These are phyloP conservation scores for Sycophila texana DNA, from an alignment of 2,888 invertebrate species.

Conservation along the genomic window DNA sequence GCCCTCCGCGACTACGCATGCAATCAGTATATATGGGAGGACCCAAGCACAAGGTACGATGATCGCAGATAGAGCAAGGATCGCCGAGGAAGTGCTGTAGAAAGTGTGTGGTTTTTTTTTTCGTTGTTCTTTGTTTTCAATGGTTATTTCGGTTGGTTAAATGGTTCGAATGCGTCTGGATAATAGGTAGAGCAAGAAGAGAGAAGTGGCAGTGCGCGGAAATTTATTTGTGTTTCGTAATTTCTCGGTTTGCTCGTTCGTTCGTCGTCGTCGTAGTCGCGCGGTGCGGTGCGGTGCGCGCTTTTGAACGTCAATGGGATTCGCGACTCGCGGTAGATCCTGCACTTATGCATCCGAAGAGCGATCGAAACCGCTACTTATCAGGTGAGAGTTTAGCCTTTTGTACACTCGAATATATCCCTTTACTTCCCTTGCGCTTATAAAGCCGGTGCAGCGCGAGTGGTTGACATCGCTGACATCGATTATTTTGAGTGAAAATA, in stretches of 20 bases:
- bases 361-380: conserved; percentile 66
- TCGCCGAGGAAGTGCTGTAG: conserved; percentile 37
- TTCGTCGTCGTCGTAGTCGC: conserved; percentile 37
- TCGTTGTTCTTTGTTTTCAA: conserved; percentile 25
- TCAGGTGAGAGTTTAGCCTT: conserved; percentile 61
- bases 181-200: conserved; percentile 23
- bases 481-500: too few species aligned
- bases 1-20: conserved; percentile 20
- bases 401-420: neutral
- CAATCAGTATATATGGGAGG: too few species aligned
- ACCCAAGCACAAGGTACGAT: too few species aligned
- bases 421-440: too few species aligned
- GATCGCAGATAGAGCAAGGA: conserved; percentile 42
- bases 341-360: conserved; percentile 69
- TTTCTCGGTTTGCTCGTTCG: conserved; percentile 10
- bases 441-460: too few species aligned
- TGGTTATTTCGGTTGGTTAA: conserved; percentile 1
- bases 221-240: conserved; percentile 18
- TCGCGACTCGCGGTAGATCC: conserved; percentile 66
- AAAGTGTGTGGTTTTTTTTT: conserved; percentile 36
- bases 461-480: too few species aligned
- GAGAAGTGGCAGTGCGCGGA: conserved; percentile 34
- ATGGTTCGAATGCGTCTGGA: conserved; percentile 23
- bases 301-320: conserved; percentile 68
- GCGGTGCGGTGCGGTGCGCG: conserved; percentile 57